Evolutionary conservation across 2,888 invertebrate genomes (phyloP), one percentile per base, ranked within the genome.

Genomic region (Pyrgus malvae): DNA sequence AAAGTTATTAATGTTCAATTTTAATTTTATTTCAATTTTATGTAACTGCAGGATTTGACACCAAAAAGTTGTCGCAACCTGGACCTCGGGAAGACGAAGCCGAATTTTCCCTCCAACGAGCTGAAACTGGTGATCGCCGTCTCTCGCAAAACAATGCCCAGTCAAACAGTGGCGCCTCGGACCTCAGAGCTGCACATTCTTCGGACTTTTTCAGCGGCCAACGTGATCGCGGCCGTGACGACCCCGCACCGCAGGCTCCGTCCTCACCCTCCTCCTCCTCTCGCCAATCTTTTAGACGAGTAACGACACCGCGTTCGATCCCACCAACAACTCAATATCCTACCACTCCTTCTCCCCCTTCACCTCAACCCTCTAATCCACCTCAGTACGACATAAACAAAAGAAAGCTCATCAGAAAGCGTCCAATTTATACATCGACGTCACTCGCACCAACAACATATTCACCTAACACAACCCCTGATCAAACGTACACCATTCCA

Each of bases 121-220:
- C 94, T 11, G 95, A 95, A 83, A 87, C 86, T 83, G 94, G 77
- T 83, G 95, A 86, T 66, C 78, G 82, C 29, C 83, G 90, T n/a
- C 67, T 83, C n/a, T 66, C 78, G 1, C 83, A 85, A 61, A 82
- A 78, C 48, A 58, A 59, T 17, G 68, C 62, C 42, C 64, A 65
- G 14, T 60, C 72, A 2, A 80, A 78, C 74, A 83, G 71, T 59
- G 83, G 74, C n/a, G 74, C 74, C 9, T 91, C 92, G 55, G 94
- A 94, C 67, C 93, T 94, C 56, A 93, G 93, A 64, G 92, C 93
- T 37, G 94, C 94, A 17, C 94, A 94, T 74, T 94, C 94, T 56
- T 94, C 95, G 1, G 94, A 95, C 78, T 95, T 95, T 86, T 95
- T 94, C 80, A 93, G 94, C 55, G 89, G 89, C 1, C 87, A 83